Evolutionary conservation across 2,797 vertebrate species (phyloP).

Genomic region (Silurus aristotelis): DNA sequence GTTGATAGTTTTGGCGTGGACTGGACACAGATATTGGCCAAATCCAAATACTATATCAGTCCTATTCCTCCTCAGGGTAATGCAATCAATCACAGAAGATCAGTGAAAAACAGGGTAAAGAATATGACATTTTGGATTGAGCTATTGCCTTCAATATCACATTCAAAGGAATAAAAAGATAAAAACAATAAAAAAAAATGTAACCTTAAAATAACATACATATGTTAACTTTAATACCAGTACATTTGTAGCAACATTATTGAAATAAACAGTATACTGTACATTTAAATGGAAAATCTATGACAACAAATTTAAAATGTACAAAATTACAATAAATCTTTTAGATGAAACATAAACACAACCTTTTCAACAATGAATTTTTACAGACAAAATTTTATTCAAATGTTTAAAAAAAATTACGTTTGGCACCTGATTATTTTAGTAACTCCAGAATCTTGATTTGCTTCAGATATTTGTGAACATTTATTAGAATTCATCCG

Average conservation of each 20-base stretch:
- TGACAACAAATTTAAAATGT: neutral
- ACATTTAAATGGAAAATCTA: neutral
- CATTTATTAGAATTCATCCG: too few species aligned
- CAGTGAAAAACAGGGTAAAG: conserved; percentile 11
- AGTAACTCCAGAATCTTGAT: neutral
- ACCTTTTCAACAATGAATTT: neutral
- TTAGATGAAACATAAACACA: neutral
- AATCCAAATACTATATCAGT: conserved; percentile 35
- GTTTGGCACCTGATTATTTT: neutral
- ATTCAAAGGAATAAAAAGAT: neutral
- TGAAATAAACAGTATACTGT: too few species aligned
- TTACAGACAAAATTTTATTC: neutral
- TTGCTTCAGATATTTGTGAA: too few species aligned
- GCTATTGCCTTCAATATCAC: neutral
- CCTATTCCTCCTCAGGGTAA: conserved; percentile 41
- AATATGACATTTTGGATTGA: neutral
- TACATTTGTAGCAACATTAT: neutral
- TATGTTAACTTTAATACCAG: neutral
- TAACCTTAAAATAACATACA: too few species aligned
- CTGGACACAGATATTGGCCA: conserved; percentile 44
- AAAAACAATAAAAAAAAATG: too few species aligned
- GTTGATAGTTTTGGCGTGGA: conserved; percentile 27
- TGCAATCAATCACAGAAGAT: conserved; percentile 30
- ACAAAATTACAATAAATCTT: neutral
- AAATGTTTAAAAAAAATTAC: neutral